Evolutionary conservation across 1,140 invertebrate species (phyloP).

Genomic region (Apis florea): DNA sequence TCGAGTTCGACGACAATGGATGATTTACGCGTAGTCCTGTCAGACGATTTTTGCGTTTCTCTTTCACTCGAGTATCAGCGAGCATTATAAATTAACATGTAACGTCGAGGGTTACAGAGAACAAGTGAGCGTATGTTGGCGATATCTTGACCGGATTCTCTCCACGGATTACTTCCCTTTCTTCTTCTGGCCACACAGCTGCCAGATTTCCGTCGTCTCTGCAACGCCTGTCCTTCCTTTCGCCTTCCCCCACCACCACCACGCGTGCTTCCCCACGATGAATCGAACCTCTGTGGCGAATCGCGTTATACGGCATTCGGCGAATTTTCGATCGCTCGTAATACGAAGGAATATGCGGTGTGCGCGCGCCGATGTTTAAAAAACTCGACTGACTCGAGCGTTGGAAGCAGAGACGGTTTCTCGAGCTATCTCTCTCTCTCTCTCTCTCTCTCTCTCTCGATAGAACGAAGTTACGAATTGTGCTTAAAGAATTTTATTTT

Average conservation of each 20-base stretch:
- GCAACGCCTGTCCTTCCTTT: constrained; percentile 38
- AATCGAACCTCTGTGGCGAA: constrained; percentile 58
- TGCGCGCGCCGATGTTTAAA: background rate
- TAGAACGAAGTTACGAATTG: too few relatives aligned
- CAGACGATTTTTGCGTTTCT: background rate
- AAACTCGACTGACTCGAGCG: too few relatives aligned
- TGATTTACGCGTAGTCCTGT: constrained; percentile 14
- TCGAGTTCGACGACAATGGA: constrained; percentile 22
- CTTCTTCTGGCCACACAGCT: constrained; percentile 33
- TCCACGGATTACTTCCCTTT: constrained; percentile 5
- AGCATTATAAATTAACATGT: constrained; percentile 48
- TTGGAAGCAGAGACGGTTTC: too few relatives aligned
- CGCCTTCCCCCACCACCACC: constrained; percentile 9
- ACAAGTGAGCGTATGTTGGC: constrained; percentile 64
- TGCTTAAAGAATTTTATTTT: too few relatives aligned
- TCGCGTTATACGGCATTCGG: constrained; percentile 21
- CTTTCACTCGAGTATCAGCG: constrained; percentile 19
- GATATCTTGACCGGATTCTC: constrained; percentile 44
- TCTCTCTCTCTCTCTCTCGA: too few relatives aligned
- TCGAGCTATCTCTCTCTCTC: too few relatives aligned
- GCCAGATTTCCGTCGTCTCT: constrained; percentile 43
- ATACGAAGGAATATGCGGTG: background rate
- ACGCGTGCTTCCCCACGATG: constrained; percentile 47
- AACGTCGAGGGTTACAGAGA: constrained; percentile 38
- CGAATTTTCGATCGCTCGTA: constrained; percentile 54